These are phyloP conservation scores for Mesaphorura yosii DNA, from an alignment of 1,140 invertebrate species.

Conservation along the genomic window DNA sequence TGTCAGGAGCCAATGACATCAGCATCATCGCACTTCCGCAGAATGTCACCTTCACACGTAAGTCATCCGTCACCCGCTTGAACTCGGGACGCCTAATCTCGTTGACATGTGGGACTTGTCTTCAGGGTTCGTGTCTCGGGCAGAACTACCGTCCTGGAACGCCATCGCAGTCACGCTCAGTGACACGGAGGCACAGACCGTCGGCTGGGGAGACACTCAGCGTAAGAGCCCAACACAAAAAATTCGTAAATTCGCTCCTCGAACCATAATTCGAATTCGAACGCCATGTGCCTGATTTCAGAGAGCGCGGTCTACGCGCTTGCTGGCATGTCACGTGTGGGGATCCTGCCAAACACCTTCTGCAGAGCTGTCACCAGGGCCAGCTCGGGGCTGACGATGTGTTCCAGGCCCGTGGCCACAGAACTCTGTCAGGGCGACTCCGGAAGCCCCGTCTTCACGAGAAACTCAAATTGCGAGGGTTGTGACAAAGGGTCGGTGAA, in stretches of 20 bases:
- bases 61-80: neutral
- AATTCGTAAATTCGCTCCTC: neutral
- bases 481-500: neutral
- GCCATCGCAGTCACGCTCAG: neutral
- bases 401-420: neutral
- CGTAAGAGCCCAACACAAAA: no score
- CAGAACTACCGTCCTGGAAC: conserved; percentile 1
- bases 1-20: conserved; percentile 6
- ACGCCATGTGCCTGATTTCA: neutral
- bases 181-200: neutral
- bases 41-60: neutral
- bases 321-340: neutral
- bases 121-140: neutral
- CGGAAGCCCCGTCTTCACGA: conserved; percentile 1
- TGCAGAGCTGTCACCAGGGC: neutral
- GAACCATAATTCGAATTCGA: neutral
- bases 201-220: conserved; percentile 2
- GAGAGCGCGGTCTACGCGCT: neutral
- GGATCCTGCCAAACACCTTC: neutral
- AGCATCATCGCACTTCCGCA: conserved; percentile 1
- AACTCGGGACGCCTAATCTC: no score
- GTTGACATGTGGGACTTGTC: no score
- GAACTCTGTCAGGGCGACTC: neutral
- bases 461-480: neutral
- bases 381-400: neutral